A percentile compares a stretch with the other conserved stretches of the same genome.
Conservation (phyloP, 2,797 vertebrate species). For the Decapterus maruadsi region DNA sequence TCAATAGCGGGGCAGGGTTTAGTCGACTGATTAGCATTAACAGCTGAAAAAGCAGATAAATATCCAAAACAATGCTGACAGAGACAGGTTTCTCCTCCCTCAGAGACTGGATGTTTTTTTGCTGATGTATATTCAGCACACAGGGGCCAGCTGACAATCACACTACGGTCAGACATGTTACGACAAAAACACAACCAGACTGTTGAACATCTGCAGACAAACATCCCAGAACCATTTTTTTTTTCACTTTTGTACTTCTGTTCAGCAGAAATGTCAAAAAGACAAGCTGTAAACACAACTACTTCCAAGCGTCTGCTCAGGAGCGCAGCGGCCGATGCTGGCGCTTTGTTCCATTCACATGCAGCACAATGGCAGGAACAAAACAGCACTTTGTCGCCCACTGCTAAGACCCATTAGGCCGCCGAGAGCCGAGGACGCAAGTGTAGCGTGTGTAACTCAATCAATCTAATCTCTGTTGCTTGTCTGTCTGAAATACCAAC, state of each 20-base stretch:
- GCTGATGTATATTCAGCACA: constrained; percentile 28
- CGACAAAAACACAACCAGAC: constrained; percentile 8
- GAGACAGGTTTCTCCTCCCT: constrained; percentile 40
- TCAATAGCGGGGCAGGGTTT: background rate
- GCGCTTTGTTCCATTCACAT: constrained; percentile 64
- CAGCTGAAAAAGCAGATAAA: constrained; percentile 60
- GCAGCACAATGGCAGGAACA: constrained; percentile 74
- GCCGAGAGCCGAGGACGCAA: constrained; percentile 65
- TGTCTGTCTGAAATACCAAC: constrained; percentile 66
- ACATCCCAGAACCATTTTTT: background rate
- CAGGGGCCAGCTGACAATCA: constrained; percentile 32
- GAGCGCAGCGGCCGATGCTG: constrained; percentile 23
- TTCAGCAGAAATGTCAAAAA: background rate
- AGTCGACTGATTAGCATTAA: constrained; percentile 3
- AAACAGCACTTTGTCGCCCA: constrained; percentile 81
- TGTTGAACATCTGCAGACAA: constrained; percentile 5
- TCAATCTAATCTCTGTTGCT: constrained; percentile 79
- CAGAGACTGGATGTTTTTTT: constrained; percentile 24
- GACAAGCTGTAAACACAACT: background rate
- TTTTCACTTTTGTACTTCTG: background rate
- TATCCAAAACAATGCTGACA: constrained; percentile 49
- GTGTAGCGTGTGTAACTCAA: constrained; percentile 84
- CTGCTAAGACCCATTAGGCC: constrained; percentile 77
- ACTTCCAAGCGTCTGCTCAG: background rate
- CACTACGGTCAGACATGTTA: background rate